A percentile compares a stretch with the other conserved stretches of the same genome.
Conservation (phyloP, 2,888 invertebrate species). For the Aethes cnicana region DNA sequence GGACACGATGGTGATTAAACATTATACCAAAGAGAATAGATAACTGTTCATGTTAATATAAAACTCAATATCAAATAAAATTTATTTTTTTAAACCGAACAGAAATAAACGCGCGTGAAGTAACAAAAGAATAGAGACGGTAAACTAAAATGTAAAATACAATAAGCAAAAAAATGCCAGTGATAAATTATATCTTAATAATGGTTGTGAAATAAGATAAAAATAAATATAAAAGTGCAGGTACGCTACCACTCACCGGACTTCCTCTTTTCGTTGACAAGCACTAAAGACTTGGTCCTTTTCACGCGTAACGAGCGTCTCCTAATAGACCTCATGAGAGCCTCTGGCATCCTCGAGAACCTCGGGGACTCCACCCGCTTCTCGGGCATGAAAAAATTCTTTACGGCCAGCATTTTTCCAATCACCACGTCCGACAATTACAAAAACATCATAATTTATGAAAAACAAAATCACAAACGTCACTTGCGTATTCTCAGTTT, state of each 20-base stretch:
- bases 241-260: constrained; percentile 87
- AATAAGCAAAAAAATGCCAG: not conserved
- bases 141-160: no score
- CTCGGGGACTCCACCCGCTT: constrained; percentile 81
- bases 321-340: constrained; percentile 87
- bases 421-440: constrained; percentile 17
- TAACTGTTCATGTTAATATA: not conserved
- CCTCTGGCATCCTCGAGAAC: constrained; percentile 87
- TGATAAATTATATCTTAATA: not conserved
- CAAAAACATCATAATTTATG: not conserved
- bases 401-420: constrained; percentile 85
- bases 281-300: constrained; percentile 88
- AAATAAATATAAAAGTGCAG: constrained; percentile 36
- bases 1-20: constrained; percentile 8
- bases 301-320: constrained; percentile 88
- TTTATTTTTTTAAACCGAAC: no score
- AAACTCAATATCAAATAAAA: not conserved
- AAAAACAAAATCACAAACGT: not conserved
- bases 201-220: not conserved
- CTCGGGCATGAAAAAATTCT: constrained; percentile 88
- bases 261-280: constrained; percentile 88
- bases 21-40: not conserved
- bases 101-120: no score
- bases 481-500: constrained; percentile 1
- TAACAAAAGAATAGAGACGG: no score